Evolutionary conservation across 2,797 vertebrate species (phyloP), one percentile per base, ranked within the genome.

Genomic region (Acanthurus tractus): DNA sequence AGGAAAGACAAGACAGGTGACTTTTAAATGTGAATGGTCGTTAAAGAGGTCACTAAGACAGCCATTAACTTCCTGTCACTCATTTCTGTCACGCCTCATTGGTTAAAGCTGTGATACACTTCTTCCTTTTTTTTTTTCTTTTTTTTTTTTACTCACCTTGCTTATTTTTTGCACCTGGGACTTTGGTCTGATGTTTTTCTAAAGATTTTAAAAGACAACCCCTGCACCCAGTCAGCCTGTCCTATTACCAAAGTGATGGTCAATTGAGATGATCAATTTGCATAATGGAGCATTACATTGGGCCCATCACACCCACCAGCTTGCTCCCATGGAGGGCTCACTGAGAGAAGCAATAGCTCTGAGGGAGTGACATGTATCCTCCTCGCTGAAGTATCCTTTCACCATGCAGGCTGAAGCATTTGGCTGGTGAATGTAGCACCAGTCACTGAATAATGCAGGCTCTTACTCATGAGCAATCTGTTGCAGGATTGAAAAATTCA

Each of bases 201-300:
- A 88, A 86, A 86, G 73, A 88, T 90, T 90, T 93, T 85, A 89
- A 88, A 89, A 90, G 88, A 88, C 67, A 72, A 80, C 82, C 83
- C 79, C 75, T 70, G 74, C 74, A 82, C 55, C 77, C 87, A 85
- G 74, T 91, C 92, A 93, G 87, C 88, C 87, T 69, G 48, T 87
- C 90, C 92, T 90, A 93, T 95, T 94, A 94, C 89, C 88, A 79
- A 85, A 93, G 88, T 83, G 93, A 95, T 94, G 94, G 95, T 95
- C 95, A 95, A 95, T 95, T 95, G 95, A 95, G 94, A 95, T 94
- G 94, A 95, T 93, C 94, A 94, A 95, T 96, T 96, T 95, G 91
- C 95, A 95, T 96, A 96, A 96, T 95, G 94, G 94, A 93, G 94
- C 95, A 93, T 95, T 95, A 95, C 95, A 96, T 95, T 95, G 93